Evolutionary conservation across 2,797 vertebrate genomes (phyloP).

Genomic region (Enteromius radiatus): DNA sequence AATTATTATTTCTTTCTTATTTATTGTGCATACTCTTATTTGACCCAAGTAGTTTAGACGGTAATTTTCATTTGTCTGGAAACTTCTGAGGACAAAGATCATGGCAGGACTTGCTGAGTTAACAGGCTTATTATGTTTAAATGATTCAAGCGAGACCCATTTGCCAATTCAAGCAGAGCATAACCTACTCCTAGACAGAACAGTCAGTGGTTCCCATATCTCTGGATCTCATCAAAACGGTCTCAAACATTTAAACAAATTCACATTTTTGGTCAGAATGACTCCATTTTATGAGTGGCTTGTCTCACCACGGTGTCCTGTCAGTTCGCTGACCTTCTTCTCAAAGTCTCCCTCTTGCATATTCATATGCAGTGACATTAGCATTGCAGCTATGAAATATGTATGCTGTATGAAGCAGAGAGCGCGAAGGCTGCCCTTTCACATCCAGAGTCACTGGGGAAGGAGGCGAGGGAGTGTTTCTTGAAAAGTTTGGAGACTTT

Average conservation of each 20-base stretch:
- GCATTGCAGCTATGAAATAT: constrained; percentile 68
- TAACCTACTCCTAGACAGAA: not conserved
- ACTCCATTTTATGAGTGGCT: not conserved
- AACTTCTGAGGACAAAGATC: constrained; percentile 3
- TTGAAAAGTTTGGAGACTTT: constrained; percentile 33
- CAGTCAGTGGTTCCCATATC: constrained; percentile 3
- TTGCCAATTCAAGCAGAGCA: constrained; percentile 33
- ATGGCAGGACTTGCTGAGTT: constrained; percentile 9
- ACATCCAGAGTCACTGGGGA: constrained; percentile 43
- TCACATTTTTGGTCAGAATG: not conserved
- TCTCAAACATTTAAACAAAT: constrained; percentile 42
- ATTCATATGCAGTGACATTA: constrained; percentile 68
- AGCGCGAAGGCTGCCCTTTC: constrained; percentile 61
- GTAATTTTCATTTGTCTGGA: not conserved
- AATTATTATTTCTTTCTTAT: too few species aligned
- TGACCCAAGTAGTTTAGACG: not conserved
- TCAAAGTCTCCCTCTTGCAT: constrained; percentile 61
- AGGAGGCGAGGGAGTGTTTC: constrained; percentile 28
- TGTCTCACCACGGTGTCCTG: constrained; percentile 15
- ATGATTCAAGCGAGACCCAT: constrained; percentile 25
- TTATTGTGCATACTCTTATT: not conserved
- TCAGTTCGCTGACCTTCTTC: constrained; percentile 63
- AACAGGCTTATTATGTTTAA: constrained; percentile 36
- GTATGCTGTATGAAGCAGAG: constrained; percentile 59
- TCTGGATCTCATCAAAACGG: not conserved